Conservation (phyloP, 2,113 vertebrate species). For the Chroicocephalus ridibundus region DNA sequence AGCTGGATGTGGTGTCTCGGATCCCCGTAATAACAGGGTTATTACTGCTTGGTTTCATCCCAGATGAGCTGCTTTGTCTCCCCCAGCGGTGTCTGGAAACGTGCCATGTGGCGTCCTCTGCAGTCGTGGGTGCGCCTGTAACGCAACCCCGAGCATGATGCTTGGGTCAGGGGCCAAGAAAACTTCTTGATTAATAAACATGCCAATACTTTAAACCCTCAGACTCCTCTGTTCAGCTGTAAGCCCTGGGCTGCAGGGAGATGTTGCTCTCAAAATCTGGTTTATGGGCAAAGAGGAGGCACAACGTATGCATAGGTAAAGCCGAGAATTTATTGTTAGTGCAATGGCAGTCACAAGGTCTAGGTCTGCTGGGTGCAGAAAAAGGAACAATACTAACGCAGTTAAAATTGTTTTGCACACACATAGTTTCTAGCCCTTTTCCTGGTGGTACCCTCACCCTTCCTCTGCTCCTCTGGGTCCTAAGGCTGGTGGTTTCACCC, state of each 20-base stretch:
- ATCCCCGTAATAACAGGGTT: not conserved
- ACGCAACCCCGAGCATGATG: not conserved
- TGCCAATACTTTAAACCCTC: not conserved
- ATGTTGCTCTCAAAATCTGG: not conserved
- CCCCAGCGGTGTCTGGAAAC: not conserved
- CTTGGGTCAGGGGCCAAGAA: not conserved
- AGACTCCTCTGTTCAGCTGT: not conserved
- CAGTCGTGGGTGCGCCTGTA: not conserved
- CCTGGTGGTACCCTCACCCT: not conserved
- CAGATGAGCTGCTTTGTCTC: not conserved
- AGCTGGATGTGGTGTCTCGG: accelerated
- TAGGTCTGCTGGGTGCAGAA: not conserved
- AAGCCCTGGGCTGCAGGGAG: not conserved
- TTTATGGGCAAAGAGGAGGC: not conserved
- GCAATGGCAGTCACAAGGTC: not conserved
- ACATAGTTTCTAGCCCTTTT: not conserved
- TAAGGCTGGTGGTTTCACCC: not conserved
- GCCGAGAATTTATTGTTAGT: not conserved
- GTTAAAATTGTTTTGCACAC: not conserved
- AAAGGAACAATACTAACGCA: not conserved
- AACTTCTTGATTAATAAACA: not conserved
- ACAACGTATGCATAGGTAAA: not conserved
- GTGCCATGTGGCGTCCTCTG: not conserved
- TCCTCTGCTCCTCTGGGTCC: not conserved
- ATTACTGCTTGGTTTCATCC: not conserved